A percentile compares a stretch with the other conserved stretches of the same genome.
phyloP scores from a whole-genome alignment of 2,888 invertebrate genomes.

The Drosophila ezoana region DNA sequence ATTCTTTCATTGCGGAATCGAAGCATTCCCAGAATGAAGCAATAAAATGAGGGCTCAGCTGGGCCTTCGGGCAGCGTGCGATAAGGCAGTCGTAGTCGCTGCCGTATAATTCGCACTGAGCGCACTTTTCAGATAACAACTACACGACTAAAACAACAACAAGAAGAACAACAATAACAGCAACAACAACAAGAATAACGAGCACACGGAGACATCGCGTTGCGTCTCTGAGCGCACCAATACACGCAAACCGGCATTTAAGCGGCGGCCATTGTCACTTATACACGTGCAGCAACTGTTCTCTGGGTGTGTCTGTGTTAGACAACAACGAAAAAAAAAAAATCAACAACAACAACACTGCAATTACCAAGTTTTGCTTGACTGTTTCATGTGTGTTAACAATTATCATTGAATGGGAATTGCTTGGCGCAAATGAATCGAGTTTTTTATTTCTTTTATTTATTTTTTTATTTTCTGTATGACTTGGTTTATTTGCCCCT shows the following conservation, averaged over 20 bases:
- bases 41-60: conserved; percentile 27
- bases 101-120: conserved; percentile 61
- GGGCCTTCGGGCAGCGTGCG: conserved; percentile 24
- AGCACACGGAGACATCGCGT: conserved; percentile 31
- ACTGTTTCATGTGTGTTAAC: conserved; percentile 58
- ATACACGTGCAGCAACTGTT: conserved; percentile 16
- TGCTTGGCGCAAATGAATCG: conserved; percentile 32
- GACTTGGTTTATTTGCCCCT: conserved; percentile 1
- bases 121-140: conserved; percentile 59
- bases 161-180: conserved; percentile 25
- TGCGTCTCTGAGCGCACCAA: conserved; percentile 67
- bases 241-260: conserved; percentile 42
- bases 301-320: conserved; percentile 30
- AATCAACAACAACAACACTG: conserved; percentile 32
- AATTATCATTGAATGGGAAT: conserved; percentile 66
- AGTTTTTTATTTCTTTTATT: conserved; percentile 7
- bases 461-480: not conserved
- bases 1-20: conserved; percentile 37
- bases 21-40: conserved; percentile 25
- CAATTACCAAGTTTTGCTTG: conserved; percentile 53
- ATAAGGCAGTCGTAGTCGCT: conserved; percentile 35
- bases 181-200: conserved; percentile 27
- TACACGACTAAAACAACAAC: conserved; percentile 29
- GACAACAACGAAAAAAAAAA: not conserved
- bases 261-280: conserved; percentile 64